Evolutionary conservation across 2,888 invertebrate genomes (phyloP).

Genomic region (Habroteleia sp.): DNA sequence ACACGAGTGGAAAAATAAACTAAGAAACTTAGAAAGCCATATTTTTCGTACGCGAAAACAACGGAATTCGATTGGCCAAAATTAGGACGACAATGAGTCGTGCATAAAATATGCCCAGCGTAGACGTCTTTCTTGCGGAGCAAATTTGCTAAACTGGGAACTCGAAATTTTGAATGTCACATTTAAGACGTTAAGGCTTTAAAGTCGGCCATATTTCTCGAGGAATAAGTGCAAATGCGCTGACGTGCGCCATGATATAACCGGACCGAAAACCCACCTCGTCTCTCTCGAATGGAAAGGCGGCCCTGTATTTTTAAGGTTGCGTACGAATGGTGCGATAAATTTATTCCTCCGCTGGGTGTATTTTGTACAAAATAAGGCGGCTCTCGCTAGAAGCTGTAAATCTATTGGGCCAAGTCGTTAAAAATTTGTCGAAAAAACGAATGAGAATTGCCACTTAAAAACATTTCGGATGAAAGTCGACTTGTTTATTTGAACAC

Average conservation of each 20-base stretch:
- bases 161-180: slow-evolving; percentile 53
- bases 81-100: slow-evolving; percentile 28
- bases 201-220: slow-evolving; percentile 59
- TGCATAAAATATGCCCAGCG: slow-evolving; percentile 16
- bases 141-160: slow-evolving; percentile 45
- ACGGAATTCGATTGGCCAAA: too few species aligned
- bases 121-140: slow-evolving; percentile 8
- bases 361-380: slow-evolving; percentile 61
- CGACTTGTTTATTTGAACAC: slow-evolving; percentile 5
- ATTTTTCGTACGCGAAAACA: too few species aligned
- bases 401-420: slow-evolving; percentile 48
- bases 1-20: slow-evolving; percentile 1
- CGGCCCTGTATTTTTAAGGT: slow-evolving; percentile 60
- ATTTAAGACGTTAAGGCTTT: slow-evolving; percentile 57
- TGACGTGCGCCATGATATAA: slow-evolving; percentile 58
- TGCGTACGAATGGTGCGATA: slow-evolving; percentile 50
- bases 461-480: slow-evolving; percentile 7
- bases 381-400: slow-evolving; percentile 38
- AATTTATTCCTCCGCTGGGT: slow-evolving; percentile 59
- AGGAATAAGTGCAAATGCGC: slow-evolving; percentile 60
- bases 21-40: background rate
- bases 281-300: slow-evolving; percentile 43
- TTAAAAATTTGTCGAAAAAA: slow-evolving; percentile 57
- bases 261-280: slow-evolving; percentile 47
- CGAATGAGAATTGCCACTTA: slow-evolving; percentile 39